Percentiles rank a stretch among this genome's conserved stretches.
phyloP scores from a whole-genome alignment of 1,140 invertebrate genomes.

The Calliopsis andreniformis region DNA sequence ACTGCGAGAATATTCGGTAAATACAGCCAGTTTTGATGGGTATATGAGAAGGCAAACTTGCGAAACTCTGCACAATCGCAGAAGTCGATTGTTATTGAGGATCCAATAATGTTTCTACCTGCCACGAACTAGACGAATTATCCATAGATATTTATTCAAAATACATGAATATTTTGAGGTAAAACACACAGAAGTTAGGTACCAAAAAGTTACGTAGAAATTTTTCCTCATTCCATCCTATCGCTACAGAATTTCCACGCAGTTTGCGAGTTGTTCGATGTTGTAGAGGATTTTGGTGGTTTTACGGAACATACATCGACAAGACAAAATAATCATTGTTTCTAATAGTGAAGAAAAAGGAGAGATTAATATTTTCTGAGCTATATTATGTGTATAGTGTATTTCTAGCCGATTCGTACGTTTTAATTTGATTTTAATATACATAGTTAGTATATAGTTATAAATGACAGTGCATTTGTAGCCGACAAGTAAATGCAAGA shows the following conservation, averaged over 20 bases:
- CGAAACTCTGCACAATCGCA: slow-evolving; percentile 49
- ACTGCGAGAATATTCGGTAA: neutral
- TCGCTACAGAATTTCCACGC: neutral
- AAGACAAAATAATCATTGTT: too few relatives aligned
- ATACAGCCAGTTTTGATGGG: slow-evolving; percentile 8
- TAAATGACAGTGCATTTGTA: too few relatives aligned
- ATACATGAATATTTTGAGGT: neutral
- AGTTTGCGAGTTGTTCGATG: neutral
- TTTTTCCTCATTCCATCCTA: neutral
- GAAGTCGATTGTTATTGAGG: neutral
- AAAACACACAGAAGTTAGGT: too few relatives aligned
- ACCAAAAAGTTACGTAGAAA: neutral
- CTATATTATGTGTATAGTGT: too few relatives aligned
- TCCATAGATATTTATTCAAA: neutral
- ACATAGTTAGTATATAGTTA: too few relatives aligned
- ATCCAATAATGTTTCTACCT: slow-evolving; percentile 27
- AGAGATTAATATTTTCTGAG: too few relatives aligned
- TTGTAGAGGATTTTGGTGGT: too few relatives aligned
- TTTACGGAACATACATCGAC: too few relatives aligned
- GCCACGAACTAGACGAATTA: too few relatives aligned
- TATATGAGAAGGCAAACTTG: slow-evolving; percentile 41
- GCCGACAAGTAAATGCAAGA: neutral
- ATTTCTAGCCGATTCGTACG: too few relatives aligned
- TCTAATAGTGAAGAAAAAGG: too few relatives aligned
- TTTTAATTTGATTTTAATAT: too few relatives aligned